Evolutionary conservation across 2,888 invertebrate genomes (phyloP).

Genomic region (Rhyacophila evoluta): DNA sequence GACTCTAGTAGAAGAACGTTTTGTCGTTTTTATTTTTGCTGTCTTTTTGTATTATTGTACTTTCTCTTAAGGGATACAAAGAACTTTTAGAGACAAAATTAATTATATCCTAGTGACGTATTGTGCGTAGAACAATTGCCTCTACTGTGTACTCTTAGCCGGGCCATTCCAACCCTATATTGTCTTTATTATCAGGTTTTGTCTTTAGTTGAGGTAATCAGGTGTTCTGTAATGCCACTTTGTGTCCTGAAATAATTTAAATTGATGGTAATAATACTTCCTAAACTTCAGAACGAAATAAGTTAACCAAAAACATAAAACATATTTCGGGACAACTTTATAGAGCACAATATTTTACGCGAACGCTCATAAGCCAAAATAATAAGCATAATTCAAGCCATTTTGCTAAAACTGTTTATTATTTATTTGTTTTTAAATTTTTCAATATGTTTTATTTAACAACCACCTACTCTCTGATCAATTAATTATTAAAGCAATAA

Average conservation of each 20-base stretch:
- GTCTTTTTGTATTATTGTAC: background rate
- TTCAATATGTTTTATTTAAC: no score
- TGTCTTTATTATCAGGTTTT: constrained; percentile 34
- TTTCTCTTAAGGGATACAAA: constrained; percentile 32
- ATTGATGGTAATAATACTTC: constrained; percentile 24
- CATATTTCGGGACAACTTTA: background rate
- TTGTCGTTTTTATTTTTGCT: constrained; percentile 6
- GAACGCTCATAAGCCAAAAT: background rate
- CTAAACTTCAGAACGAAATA: constrained; percentile 9
- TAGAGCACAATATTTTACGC: background rate
- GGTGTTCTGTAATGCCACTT: constrained; percentile 18
- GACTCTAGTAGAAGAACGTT: background rate
- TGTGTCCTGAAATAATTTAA: constrained; percentile 14
- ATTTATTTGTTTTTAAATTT: no score
- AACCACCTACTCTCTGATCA: no score
- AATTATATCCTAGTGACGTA: constrained; percentile 39
- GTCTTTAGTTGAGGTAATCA: constrained; percentile 19
- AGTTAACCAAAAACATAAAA: background rate
- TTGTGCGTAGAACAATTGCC: constrained; percentile 37
- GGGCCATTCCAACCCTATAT: constrained; percentile 20
- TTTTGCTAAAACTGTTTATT: no score
- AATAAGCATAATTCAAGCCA: no score
- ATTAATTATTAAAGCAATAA: no score
- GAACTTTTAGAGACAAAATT: constrained; percentile 38
- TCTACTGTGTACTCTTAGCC: constrained; percentile 10